Conservation (phyloP, 23 tunicate genomes). For the Oikopleura vanhoeffeni region DNA sequence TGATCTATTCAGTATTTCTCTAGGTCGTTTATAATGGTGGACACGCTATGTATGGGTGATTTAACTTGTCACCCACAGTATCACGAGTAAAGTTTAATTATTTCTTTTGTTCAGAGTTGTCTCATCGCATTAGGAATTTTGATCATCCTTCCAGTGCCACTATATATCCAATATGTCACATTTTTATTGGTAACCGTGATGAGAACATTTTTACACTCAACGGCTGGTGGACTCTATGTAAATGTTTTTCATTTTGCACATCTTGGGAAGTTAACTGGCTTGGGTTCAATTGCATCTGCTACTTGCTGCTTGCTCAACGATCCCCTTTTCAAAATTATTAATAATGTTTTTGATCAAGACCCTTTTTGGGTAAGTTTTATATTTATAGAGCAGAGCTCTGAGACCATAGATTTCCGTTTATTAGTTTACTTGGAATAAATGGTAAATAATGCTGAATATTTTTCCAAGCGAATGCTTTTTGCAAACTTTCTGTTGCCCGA, state of each 20-base stretch:
- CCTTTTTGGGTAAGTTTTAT: constrained; percentile 8
- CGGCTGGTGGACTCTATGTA: constrained; percentile 13
- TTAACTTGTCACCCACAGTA: no score
- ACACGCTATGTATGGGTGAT: no score
- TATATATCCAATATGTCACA: neutral
- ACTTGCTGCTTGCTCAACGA: neutral
- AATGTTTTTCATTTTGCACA: constrained; percentile 13
- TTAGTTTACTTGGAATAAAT: no score
- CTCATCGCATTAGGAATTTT: neutral
- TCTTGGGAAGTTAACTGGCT: neutral
- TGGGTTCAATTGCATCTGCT: neutral
- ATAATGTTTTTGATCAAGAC: neutral
- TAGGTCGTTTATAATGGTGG: no score
- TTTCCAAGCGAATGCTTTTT: no score
- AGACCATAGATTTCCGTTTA: no score
- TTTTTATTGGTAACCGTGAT: neutral
- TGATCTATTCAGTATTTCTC: no score
- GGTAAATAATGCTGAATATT: no score
- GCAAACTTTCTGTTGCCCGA: no score
- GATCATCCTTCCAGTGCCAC: neutral
- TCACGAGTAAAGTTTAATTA: no score
- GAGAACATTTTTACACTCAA: neutral
- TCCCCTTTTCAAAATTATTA: constrained; percentile 13
- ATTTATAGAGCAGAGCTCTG: neutral
- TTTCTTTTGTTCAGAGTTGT: neutral